Percentiles rank a stretch among this genome's conserved stretches.
Conservation (phyloP, 2,888 invertebrate species). For the Falcaria lacertinaria region DNA sequence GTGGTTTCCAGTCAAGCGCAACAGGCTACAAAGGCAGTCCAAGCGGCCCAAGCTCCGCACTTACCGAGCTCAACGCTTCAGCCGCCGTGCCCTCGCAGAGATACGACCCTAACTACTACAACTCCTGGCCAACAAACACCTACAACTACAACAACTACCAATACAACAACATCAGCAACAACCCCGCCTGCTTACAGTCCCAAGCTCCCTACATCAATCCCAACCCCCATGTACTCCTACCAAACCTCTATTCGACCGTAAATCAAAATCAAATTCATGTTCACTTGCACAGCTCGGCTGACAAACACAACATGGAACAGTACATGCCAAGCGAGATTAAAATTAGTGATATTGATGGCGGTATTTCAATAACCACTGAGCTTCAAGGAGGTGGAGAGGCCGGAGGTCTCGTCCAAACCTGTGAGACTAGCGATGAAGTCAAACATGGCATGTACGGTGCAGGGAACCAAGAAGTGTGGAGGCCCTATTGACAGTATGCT, state of each 20-base stretch:
- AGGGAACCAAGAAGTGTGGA: conserved; percentile 82
- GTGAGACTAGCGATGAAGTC: conserved; percentile 75
- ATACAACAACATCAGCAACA: conserved; percentile 82
- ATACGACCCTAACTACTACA: conserved; percentile 79
- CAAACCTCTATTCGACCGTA: conserved; percentile 89
- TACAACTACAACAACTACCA: conserved; percentile 86
- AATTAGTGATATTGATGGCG: conserved; percentile 79
- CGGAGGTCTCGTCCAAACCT: conserved; percentile 73
- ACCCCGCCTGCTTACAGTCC: conserved; percentile 69
- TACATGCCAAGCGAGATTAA: conserved; percentile 81
- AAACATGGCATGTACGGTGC: conserved; percentile 66
- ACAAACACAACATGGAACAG: conserved; percentile 83
- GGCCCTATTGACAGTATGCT: conserved; percentile 83
- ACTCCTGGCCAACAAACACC: conserved; percentile 81
- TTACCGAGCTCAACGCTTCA: conserved; percentile 68
- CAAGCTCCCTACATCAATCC: conserved; percentile 82
- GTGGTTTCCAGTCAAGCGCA: conserved; percentile 56
- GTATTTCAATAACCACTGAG: conserved; percentile 77
- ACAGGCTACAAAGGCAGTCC: conserved; percentile 65
- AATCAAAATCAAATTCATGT: conserved; percentile 93
- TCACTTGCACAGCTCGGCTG: conserved; percentile 84
- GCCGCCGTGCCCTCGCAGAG: conserved; percentile 52
- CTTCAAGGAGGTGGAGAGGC: conserved; percentile 69
- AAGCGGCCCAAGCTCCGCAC: conserved; percentile 49
- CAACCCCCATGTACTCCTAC: conserved; percentile 85